A percentile compares a stretch with the other conserved stretches of the same genome.
Evolutionary conservation across 35 echinoderm and acorn worm species (phyloP).

Genomic region (Stichopus chloronotus): DNA sequence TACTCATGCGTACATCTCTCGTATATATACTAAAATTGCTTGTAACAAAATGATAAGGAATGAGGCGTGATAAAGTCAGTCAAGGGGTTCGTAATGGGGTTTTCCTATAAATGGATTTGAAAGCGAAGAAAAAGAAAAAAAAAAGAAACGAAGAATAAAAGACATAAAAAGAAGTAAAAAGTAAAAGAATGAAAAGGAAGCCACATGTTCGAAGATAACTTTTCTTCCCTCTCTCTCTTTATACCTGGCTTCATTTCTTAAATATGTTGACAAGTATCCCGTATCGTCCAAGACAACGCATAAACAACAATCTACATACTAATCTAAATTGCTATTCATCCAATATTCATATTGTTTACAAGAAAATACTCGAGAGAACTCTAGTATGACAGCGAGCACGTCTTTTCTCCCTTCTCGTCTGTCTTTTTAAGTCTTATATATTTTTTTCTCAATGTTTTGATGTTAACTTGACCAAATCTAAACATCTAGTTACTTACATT

Average conservation of each 20-base stretch:
- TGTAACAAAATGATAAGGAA: neutral
- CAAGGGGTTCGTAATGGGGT: neutral
- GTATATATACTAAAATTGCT: neutral
- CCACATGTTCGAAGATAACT: neutral
- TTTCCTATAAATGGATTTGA: neutral
- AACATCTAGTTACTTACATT: neutral
- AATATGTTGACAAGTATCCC: too few species aligned
- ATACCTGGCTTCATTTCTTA: neutral
- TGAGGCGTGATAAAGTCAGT: neutral
- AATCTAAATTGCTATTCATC: neutral
- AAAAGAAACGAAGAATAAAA: neutral
- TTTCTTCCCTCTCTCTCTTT: neutral
- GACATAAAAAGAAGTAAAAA: neutral
- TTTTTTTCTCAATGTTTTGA: neutral
- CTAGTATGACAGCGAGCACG: neutral
- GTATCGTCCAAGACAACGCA: neutral
- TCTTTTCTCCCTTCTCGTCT: neutral
- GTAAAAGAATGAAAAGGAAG: neutral
- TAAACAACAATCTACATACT: slow-evolving; percentile 21
- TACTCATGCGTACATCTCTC: slow-evolving; percentile 16
- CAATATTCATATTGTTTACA: slow-evolving; percentile 46
- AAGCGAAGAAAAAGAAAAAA: neutral
- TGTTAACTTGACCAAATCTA: neutral
- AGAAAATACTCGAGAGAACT: neutral
- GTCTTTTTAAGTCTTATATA: too few species aligned